Conservation (phyloP, 2,888 invertebrate species). For the Halictus ligatus region DNA sequence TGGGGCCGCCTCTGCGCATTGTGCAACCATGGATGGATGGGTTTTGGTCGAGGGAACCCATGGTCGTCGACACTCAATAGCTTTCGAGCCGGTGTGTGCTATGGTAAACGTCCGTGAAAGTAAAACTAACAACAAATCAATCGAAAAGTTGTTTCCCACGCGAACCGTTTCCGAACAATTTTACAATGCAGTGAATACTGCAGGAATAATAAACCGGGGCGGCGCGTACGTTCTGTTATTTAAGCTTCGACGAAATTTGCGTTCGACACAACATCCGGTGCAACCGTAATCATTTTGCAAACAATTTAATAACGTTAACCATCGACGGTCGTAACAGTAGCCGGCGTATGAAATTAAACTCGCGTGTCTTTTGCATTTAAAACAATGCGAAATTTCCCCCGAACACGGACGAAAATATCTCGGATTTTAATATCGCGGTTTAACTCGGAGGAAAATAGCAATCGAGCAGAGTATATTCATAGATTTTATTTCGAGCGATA, state of each 20-base stretch:
- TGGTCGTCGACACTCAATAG: slow-evolving; percentile 53
- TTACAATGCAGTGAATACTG: background rate
- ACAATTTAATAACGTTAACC: background rate
- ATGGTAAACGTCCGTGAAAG: background rate
- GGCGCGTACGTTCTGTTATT: background rate
- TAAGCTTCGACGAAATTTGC: background rate
- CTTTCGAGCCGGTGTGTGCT: background rate
- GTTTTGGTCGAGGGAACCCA: slow-evolving; percentile 48
- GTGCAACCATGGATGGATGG: slow-evolving; percentile 42
- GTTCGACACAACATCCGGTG: background rate
- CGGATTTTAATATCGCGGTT: background rate
- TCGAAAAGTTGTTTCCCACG: background rate
- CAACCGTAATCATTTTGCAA: background rate
- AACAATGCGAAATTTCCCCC: background rate
- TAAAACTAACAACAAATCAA: background rate
- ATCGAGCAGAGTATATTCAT: background rate
- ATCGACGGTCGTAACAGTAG: background rate
- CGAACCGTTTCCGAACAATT: background rate
- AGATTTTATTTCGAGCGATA: background rate
- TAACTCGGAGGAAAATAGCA: too few relatives aligned
- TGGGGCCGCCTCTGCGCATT: slow-evolving; percentile 37
- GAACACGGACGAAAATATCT: background rate
- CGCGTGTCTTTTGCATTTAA: background rate
- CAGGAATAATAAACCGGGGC: background rate
- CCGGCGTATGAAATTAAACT: background rate